Percentiles rank a stretch among this genome's conserved stretches.
phyloP scores from a whole-genome alignment of 2,888 invertebrate genomes.

The Dynastes tityus region DNA sequence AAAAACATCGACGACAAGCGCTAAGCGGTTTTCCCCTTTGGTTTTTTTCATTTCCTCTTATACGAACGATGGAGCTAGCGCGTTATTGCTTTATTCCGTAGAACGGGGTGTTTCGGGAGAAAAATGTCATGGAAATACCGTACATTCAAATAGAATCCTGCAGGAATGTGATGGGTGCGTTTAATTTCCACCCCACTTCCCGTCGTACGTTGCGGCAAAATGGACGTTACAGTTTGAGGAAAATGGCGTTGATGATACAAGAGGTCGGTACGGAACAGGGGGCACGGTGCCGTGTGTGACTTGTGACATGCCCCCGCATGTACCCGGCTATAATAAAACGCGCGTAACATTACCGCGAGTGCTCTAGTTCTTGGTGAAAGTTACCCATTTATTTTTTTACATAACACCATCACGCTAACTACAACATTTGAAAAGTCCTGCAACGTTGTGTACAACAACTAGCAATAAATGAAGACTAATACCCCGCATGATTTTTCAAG shows the following conservation, averaged over 20 bases:
- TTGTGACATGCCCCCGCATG: slow-evolving; percentile 59
- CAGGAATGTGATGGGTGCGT: slow-evolving; percentile 55
- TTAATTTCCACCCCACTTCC: slow-evolving; percentile 58
- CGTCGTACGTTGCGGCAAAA: slow-evolving; percentile 62
- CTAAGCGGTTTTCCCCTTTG: slow-evolving; percentile 41
- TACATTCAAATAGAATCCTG: slow-evolving; percentile 59
- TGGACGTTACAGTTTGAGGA: slow-evolving; percentile 64
- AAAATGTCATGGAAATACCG: slow-evolving; percentile 52
- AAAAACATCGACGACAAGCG: slow-evolving; percentile 20
- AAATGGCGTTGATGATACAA: slow-evolving; percentile 64
- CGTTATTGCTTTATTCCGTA: not conserved
- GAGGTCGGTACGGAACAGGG: slow-evolving; percentile 63
- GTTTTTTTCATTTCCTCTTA: slow-evolving; percentile 40
- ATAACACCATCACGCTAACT: not conserved
- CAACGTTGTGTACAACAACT: slow-evolving; percentile 62
- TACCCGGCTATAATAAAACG: slow-evolving; percentile 52
- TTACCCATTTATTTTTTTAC: slow-evolving; percentile 55
- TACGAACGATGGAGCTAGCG: slow-evolving; percentile 14
- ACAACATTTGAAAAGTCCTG: slow-evolving; percentile 56
- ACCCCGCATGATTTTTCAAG: slow-evolving; percentile 69
- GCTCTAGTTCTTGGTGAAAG: slow-evolving; percentile 60
- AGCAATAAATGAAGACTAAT: slow-evolving; percentile 70
- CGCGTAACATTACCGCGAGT: slow-evolving; percentile 63
- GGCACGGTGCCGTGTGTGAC: slow-evolving; percentile 61
- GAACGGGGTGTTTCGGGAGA: not conserved